Evolutionary conservation across 1,140 invertebrate genomes (phyloP), one percentile per base, ranked within the genome.

Genomic region (Sminthurinus signatus): DNA sequence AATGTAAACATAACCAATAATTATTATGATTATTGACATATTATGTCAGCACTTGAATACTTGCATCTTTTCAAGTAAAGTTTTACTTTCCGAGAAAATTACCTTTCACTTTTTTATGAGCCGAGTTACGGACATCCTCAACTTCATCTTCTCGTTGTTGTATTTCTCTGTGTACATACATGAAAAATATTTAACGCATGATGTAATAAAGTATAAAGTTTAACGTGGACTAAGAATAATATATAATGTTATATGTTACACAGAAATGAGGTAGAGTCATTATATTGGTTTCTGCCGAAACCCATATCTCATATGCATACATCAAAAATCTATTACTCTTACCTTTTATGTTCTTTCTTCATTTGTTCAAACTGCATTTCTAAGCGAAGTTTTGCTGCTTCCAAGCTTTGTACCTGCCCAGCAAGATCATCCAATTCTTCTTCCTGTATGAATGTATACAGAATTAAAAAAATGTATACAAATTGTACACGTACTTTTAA

Each of bases 401-500:
- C 90, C 65, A 94, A 76, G 57, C 92, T 77, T 60, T 79, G 75
- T 72, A 89, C 85, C 76, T 92, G 92, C 31, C 90, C 93, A 0
- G 93, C 92, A 67, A 95, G 80, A 73, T 96, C 93, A 75, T 97
- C 93, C 27, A 96, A 78, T 74, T 96, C 93, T 76, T 96, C 93
- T 73, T 96, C 93, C 79, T 78, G 64, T 36, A n/a, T n/a, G n/a
- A n/a, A n/a, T n/a, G 31, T 21, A 62, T n/a, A 28, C 23, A 27
- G 48, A 39, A 14, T 4, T 46, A 15, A 46, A 17, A 15, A n/a
- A 19, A 14, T 25, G 27, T 5, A 59, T 10, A 50, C 32, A 59
- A n/a, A 36, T 28, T 8, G 12, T 12, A 17, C 32, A 14, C 39
- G 39, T 19, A 21, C 32, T 8, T 2, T 1, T 28, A n/a, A 51